phyloP scores from a whole-genome alignment of 2,888 invertebrate species.

The Melinaea marsaeus region DNA sequence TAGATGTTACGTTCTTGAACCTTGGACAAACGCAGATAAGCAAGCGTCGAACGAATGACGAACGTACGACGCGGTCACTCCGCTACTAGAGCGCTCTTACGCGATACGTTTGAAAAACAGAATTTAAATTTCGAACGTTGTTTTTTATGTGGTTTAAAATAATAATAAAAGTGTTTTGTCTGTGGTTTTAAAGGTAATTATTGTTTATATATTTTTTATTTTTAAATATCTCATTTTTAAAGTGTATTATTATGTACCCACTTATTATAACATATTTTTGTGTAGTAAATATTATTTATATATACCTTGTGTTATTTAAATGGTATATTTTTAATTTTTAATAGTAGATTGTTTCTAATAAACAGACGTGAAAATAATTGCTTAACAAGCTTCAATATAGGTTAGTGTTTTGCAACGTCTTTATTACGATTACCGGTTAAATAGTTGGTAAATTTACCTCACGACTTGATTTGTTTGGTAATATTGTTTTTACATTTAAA shows the following conservation, averaged over 20 bases:
- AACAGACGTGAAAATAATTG: not conserved
- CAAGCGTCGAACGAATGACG: constrained; percentile 42
- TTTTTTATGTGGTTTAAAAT: not conserved
- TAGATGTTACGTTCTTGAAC: constrained; percentile 46
- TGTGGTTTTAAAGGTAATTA: constrained; percentile 6
- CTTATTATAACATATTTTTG: too few relatives aligned
- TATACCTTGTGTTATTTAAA: too few relatives aligned
- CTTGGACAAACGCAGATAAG: constrained; percentile 47
- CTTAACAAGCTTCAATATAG: not conserved
- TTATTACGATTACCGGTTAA: constrained; percentile 6
- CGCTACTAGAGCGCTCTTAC: constrained; percentile 10
- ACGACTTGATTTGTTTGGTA: too few relatives aligned
- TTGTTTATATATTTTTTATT: not conserved
- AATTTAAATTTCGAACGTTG: not conserved
- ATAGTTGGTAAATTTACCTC: not conserved
- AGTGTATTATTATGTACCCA: too few relatives aligned
- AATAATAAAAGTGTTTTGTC: constrained; percentile 3
- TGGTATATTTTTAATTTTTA: too few relatives aligned
- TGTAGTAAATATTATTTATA: too few relatives aligned
- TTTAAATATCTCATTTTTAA: too few relatives aligned
- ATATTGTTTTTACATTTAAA: too few relatives aligned
- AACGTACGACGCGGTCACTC: constrained; percentile 16
- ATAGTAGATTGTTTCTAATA: not conserved
- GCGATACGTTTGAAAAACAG: not conserved
- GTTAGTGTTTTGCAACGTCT: not conserved